Evolutionary conservation across 2,888 invertebrate species (phyloP).

Genomic region (Temnothorax unifasciatus): DNA sequence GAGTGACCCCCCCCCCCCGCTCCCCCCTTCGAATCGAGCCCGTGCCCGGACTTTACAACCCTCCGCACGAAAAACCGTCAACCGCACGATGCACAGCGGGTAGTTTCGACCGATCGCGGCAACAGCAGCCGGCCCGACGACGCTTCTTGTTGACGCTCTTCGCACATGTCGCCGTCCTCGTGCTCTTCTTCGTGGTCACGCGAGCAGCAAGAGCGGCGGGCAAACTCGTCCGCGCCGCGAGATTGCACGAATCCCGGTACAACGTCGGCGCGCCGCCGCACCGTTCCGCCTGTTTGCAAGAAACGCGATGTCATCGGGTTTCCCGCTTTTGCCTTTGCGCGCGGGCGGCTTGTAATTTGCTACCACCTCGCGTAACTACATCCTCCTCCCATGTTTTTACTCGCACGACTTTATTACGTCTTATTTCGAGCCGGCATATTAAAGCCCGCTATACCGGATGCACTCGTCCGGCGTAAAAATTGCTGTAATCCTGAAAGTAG

Average conservation of each 20-base stretch:
- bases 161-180: constrained; percentile 44
- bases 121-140: constrained; percentile 54
- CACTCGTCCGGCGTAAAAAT: constrained; percentile 7
- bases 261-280: constrained; percentile 8
- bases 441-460: not conserved
- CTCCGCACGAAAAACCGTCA: constrained; percentile 49
- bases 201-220: constrained; percentile 49
- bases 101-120: constrained; percentile 42
- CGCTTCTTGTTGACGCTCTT: constrained; percentile 49
- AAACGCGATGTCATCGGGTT: constrained; percentile 54
- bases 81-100: constrained; percentile 44
- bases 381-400: not conserved
- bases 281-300: constrained; percentile 53
- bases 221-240: constrained; percentile 48
- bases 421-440: constrained; percentile 40
- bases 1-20: not conserved
- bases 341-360: constrained; percentile 45
- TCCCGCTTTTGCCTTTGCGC: constrained; percentile 38
- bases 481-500: constrained; percentile 26
- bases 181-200: constrained; percentile 40
- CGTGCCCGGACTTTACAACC: constrained; percentile 45
- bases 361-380: constrained; percentile 36
- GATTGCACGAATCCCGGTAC: constrained; percentile 35
- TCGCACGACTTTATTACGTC: constrained; percentile 37
- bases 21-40: not conserved